These are phyloP conservation scores for Halcyon leucocephala DNA, from an alignment of 2,797 vertebrate genomes.

Conservation along the genomic window DNA sequence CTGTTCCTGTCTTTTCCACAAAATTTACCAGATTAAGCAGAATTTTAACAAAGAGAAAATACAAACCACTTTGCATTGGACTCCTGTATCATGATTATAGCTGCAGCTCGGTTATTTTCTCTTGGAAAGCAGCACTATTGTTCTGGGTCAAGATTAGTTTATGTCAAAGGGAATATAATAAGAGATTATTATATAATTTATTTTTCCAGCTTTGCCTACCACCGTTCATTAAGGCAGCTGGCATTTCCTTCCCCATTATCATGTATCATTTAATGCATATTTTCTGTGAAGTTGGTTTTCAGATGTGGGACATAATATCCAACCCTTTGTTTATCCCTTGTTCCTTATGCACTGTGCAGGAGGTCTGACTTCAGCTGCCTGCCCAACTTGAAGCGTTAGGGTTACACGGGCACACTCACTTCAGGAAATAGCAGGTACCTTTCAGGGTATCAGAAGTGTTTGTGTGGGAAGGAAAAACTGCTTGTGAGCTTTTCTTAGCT, in stretches of 20 bases:
- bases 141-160: slow-evolving; percentile 53
- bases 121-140: slow-evolving; percentile 27
- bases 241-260: slow-evolving; percentile 31
- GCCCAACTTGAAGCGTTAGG: neutral
- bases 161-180: slow-evolving; percentile 33
- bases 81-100: neutral
- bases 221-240: slow-evolving; percentile 43
- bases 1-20: neutral
- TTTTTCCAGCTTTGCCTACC: slow-evolving; percentile 54
- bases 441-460: neutral
- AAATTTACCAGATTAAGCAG: neutral
- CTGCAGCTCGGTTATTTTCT: slow-evolving; percentile 29
- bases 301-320: slow-evolving; percentile 1
- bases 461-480: neutral
- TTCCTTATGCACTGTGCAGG: neutral
- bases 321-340: neutral
- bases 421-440: neutral
- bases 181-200: slow-evolving; percentile 46
- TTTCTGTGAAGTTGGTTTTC: slow-evolving; percentile 34
- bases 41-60: neutral
- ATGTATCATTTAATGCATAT: slow-evolving; percentile 32
- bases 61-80: slow-evolving; percentile 6
- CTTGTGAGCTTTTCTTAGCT: neutral
- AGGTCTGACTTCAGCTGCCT: neutral
- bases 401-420: neutral